Evolutionary conservation across 2,113 vertebrate species (phyloP).

Genomic region (Rhinolophus ferrumequinum): DNA sequence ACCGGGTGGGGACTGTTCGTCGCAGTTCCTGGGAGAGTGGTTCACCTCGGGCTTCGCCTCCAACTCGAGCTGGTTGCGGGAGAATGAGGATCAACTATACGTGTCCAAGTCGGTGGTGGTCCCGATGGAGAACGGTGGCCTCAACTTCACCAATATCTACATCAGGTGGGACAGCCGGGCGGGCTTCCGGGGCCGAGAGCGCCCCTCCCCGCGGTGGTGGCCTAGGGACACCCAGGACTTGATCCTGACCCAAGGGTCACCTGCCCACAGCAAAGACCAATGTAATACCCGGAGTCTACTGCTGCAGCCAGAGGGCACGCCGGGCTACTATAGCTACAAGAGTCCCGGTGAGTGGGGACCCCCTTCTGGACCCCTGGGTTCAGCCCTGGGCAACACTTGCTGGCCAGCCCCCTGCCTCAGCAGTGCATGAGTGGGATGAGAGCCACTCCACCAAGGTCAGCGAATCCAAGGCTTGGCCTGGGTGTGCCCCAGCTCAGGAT

Average conservation of each 20-base stretch:
- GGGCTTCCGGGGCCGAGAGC: neutral
- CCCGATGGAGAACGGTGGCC: slow-evolving; percentile 79
- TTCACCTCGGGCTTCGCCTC: slow-evolving; percentile 90
- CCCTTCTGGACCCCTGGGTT: neutral
- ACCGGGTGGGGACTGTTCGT: neutral
- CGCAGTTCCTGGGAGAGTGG: slow-evolving; percentile 92
- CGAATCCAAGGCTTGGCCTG: neutral
- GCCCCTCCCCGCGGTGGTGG: fast-evolving
- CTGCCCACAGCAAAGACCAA: slow-evolving; percentile 65
- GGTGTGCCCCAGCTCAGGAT: no score
- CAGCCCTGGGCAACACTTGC: fast-evolving
- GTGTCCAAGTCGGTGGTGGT: slow-evolving; percentile 84
- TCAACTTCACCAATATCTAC: slow-evolving; percentile 86
- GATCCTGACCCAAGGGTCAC: neutral
- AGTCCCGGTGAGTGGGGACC: slow-evolving; percentile 62
- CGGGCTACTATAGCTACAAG: slow-evolving; percentile 44
- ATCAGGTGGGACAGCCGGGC: slow-evolving; percentile 78
- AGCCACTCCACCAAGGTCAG: fast-evolving
- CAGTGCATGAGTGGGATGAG: fast-evolving
- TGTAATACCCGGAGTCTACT: slow-evolving; percentile 55
- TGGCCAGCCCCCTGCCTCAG: fast-evolving
- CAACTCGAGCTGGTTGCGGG: slow-evolving; percentile 86
- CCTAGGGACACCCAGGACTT: neutral
- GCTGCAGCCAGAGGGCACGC: neutral
- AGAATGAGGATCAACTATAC: slow-evolving; percentile 82